Evolutionary conservation across 92 coral and sea anemone genomes (phyloP).

Genomic region (Isaurus tuberculatus): DNA sequence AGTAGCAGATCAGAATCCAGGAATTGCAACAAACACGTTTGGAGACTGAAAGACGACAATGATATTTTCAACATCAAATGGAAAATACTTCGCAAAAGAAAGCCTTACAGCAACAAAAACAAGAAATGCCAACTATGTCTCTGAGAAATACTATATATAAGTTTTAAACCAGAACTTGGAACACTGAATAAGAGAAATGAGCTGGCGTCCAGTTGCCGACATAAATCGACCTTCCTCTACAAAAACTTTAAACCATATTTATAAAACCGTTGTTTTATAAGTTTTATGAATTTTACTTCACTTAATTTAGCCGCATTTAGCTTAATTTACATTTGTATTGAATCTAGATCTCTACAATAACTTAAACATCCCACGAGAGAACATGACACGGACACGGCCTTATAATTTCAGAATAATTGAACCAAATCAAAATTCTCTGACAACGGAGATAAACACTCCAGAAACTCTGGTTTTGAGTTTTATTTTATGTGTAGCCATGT

Average conservation of each 20-base stretch:
- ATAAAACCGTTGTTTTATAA: not conserved
- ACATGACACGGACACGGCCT: not conserved
- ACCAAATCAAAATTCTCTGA: slow-evolving; percentile 16
- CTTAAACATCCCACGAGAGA: slow-evolving; percentile 14
- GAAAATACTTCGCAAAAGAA: no score
- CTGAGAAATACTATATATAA: no score
- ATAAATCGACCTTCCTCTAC: not conserved
- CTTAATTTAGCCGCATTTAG: slow-evolving; percentile 11
- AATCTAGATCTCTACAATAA: not conserved
- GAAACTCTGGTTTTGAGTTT: not conserved
- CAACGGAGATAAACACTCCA: slow-evolving; percentile 17
- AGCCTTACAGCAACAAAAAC: no score
- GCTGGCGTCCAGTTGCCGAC: not conserved
- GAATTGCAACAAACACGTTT: no score
- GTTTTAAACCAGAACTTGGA: no score
- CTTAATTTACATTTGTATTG: slow-evolving; percentile 10
- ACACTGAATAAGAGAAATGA: not conserved
- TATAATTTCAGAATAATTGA: not conserved
- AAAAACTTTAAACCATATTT: not conserved
- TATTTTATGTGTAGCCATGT: not conserved
- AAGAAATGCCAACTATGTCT: no score
- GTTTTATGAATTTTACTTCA: not conserved
- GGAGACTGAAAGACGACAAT: no score
- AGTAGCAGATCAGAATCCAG: no score
- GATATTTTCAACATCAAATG: no score